Percentiles rank a stretch among this genome's conserved stretches.
phyloP scores from a whole-genome alignment of 1,140 invertebrate species.

The Drusus annulatus region DNA sequence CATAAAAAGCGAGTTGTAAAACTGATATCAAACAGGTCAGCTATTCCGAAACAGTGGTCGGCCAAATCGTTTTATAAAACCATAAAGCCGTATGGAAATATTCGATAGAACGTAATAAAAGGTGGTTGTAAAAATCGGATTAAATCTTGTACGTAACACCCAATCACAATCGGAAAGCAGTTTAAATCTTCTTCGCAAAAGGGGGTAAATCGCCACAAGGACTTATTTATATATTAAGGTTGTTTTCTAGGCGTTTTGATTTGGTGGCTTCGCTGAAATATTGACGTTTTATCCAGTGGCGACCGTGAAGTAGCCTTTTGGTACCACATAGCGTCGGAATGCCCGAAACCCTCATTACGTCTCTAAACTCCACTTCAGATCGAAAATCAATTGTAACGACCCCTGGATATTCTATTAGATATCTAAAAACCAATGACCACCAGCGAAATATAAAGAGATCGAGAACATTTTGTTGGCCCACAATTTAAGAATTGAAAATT shows the following conservation, averaged over 20 bases:
- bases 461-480: background rate
- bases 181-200: too few species aligned
- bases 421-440: slow-evolving; percentile 39
- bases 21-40: slow-evolving; percentile 31
- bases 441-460: slow-evolving; percentile 7
- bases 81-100: slow-evolving; percentile 41
- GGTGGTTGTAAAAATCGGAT: slow-evolving; percentile 32
- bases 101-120: slow-evolving; percentile 37
- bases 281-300: background rate
- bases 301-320: slow-evolving; percentile 23
- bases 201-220: too few species aligned
- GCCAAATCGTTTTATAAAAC: slow-evolving; percentile 35
- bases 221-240: too few species aligned
- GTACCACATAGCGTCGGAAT: background rate
- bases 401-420: slow-evolving; percentile 37
- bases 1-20: slow-evolving; percentile 21
- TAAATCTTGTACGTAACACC: background rate
- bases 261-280: background rate
- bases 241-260: background rate
- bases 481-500: too few species aligned
- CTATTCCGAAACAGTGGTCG: slow-evolving; percentile 24
- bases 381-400: slow-evolving; percentile 37
- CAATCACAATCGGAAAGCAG: background rate
- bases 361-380: slow-evolving; percentile 6
- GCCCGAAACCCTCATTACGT: slow-evolving; percentile 26